Conservation (phyloP, 2,888 invertebrate genomes). For the Rotaria magnacalcarata region DNA sequence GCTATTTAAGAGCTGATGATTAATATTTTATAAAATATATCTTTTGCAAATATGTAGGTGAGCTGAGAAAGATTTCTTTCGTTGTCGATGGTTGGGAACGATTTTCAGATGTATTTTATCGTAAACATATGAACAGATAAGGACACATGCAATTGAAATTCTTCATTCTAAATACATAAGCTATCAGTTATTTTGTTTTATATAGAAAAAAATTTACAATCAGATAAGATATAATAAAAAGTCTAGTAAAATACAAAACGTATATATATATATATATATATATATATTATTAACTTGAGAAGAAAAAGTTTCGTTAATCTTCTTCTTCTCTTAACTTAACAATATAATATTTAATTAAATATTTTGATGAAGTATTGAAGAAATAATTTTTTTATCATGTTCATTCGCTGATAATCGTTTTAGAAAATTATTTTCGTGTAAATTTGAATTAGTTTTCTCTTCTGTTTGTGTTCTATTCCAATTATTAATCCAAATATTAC, state of each 20-base stretch:
- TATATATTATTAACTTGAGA: background rate
- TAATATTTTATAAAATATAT: background rate
- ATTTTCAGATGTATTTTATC: background rate
- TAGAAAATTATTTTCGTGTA: background rate
- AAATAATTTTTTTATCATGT: slow-evolving; percentile 1
- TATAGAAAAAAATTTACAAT: background rate
- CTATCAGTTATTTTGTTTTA: background rate
- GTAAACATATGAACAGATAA: background rate
- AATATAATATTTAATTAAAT: background rate
- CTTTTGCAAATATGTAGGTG: background rate
- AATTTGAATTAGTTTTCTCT: too few relatives aligned
- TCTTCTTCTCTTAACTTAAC: background rate
- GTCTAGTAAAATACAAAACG: background rate
- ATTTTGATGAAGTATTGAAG: background rate
- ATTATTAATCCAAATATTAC: slow-evolving; percentile 17
- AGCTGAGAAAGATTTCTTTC: background rate
- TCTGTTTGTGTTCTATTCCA: background rate
- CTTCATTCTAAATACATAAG: background rate
- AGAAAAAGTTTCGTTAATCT: background rate
- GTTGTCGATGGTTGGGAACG: too few relatives aligned
- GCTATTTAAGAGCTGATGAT: too few relatives aligned
- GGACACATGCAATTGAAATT: background rate
- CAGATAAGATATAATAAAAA: background rate
- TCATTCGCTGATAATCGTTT: background rate
- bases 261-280: rapidly evolving